A percentile compares a stretch with the other conserved stretches of the same genome.
These are phyloP conservation scores for Morus bassanus DNA, from an alignment of 2,797 vertebrate species.

Conservation along the genomic window DNA sequence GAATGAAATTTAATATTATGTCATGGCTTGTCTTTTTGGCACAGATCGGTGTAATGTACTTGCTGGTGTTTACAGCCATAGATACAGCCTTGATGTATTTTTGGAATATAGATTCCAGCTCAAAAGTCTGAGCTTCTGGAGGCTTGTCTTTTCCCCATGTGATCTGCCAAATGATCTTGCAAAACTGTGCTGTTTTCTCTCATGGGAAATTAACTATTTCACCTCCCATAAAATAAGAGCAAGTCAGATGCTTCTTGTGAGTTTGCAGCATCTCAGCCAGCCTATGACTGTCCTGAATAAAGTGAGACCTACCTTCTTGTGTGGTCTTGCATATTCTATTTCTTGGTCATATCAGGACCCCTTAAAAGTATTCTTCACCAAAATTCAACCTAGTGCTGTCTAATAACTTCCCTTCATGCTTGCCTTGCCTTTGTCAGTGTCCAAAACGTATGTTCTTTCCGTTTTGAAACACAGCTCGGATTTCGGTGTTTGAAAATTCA, in stretches of 20 bases:
- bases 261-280: background rate
- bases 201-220: background rate
- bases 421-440: background rate
- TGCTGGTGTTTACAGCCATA: background rate
- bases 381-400: background rate
- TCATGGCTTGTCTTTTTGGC: background rate
- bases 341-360: background rate
- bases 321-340: rapidly evolving
- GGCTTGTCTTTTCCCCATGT: background rate
- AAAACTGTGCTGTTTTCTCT: background rate
- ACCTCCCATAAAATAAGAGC: background rate
- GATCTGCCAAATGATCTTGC: background rate
- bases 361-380: background rate
- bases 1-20: background rate
- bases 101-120: background rate
- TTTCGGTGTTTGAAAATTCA: background rate
- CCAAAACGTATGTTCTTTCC: background rate
- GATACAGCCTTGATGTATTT: background rate
- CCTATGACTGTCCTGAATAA: background rate
- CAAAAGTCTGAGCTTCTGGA: background rate
- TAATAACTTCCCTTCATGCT: background rate
- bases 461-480: background rate
- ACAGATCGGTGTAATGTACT: background rate
- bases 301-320: background rate
- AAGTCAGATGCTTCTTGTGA: background rate